These are phyloP conservation scores for Eidolon helvum DNA, from an alignment of 2,113 vertebrate genomes.

Conservation along the genomic window DNA sequence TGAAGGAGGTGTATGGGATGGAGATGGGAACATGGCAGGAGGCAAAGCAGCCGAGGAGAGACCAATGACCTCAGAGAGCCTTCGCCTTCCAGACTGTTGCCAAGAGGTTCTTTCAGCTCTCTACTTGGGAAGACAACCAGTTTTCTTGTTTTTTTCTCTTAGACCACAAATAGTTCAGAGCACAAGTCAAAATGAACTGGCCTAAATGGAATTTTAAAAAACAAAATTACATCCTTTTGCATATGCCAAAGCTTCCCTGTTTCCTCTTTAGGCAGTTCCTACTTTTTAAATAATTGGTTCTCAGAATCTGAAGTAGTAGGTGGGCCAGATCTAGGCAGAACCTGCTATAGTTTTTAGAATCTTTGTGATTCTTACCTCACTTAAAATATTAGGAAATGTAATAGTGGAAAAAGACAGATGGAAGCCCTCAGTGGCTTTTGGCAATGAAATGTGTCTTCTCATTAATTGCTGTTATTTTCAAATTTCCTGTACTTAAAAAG, in stretches of 20 bases:
- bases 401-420: background rate
- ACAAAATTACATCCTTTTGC: background rate
- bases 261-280: background rate
- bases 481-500: background rate
- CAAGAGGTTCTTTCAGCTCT: background rate
- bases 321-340: background rate
- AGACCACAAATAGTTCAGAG: background rate
- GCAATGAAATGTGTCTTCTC: conserved; percentile 25
- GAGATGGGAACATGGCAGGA: background rate
- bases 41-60: background rate
- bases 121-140: background rate
- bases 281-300: background rate
- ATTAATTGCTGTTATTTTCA: background rate
- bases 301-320: background rate
- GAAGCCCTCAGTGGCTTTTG: background rate
- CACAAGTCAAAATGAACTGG: conserved; percentile 3
- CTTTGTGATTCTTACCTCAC: background rate
- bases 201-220: background rate
- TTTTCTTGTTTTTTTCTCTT: background rate
- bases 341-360: background rate
- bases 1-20: too few species aligned
- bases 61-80: background rate
- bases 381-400: background rate
- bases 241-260: background rate
- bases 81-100: background rate